phyloP scores from a whole-genome alignment of 2,797 vertebrate species.

The Masticophis lateralis region DNA sequence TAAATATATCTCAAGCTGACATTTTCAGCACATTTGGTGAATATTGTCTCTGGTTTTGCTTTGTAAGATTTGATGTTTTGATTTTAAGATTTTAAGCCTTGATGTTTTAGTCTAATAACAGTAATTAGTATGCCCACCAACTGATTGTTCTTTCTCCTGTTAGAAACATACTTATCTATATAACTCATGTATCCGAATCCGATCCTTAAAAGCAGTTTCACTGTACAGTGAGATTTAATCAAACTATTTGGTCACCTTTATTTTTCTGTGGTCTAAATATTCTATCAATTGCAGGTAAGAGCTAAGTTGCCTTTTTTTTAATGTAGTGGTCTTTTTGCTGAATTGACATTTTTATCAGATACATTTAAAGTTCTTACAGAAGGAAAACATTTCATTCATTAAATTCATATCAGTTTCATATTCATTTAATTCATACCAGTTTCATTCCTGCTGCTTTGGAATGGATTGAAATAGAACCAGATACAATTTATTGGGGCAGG shows the following conservation, averaged over 20 bases:
- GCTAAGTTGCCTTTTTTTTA: background rate
- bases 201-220: background rate
- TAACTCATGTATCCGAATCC: background rate
- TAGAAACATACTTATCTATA: background rate
- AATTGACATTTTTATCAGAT: background rate
- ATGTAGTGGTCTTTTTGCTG: background rate
- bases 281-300: background rate
- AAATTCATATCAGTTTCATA: background rate
- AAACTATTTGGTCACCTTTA: background rate
- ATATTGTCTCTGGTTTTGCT: background rate
- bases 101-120: background rate
- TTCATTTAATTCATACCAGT: background rate
- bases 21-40: background rate
- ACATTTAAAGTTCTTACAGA: background rate
- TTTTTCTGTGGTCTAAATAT: background rate
- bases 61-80: background rate
- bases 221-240: background rate
- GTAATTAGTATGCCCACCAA: background rate
- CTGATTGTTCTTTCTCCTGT: background rate
- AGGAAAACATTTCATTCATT: background rate
- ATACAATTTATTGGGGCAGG: background rate
- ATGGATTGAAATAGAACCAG: background rate
- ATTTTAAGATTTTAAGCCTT: background rate
- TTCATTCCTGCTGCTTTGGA: background rate
- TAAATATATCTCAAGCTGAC: background rate